Evolutionary conservation across 1,140 invertebrate genomes (phyloP).

Genomic region (Pteromalus puparum): DNA sequence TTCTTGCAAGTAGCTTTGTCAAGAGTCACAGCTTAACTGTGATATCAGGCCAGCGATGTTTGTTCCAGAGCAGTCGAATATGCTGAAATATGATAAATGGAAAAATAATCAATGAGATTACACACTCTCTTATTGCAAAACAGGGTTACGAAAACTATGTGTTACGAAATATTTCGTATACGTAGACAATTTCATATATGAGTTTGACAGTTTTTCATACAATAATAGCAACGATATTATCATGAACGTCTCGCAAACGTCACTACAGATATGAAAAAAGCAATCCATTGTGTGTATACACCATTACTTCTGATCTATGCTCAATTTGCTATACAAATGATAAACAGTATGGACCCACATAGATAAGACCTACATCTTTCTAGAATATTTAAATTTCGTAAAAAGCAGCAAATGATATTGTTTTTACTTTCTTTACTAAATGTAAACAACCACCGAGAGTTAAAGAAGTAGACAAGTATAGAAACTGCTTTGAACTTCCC

Average conservation of each 20-base stretch:
- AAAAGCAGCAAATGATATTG: too few relatives aligned
- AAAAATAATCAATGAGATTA: slow-evolving; percentile 11
- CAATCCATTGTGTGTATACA: neutral
- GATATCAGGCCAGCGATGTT: neutral
- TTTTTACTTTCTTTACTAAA: too few relatives aligned
- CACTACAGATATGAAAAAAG: slow-evolving; percentile 3
- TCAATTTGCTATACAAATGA: slow-evolving; percentile 1
- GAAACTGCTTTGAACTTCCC: too few relatives aligned
- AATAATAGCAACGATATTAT: neutral
- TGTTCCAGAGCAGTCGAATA: neutral
- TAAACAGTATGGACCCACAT: neutral
- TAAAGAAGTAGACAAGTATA: too few relatives aligned
- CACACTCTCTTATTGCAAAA: neutral
- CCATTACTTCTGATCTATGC: slow-evolving; percentile 17
- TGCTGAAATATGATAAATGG: slow-evolving; percentile 32
- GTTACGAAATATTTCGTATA: neutral
- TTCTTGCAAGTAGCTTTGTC: neutral
- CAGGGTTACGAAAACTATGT: neutral
- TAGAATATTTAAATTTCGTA: too few relatives aligned
- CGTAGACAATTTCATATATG: neutral
- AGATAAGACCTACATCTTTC: too few relatives aligned
- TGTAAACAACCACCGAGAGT: too few relatives aligned
- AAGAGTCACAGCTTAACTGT: slow-evolving; percentile 24
- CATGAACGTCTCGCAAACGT: neutral
- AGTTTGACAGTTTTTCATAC: neutral